These are phyloP conservation scores for Anisognathus igniventris DNA, from an alignment of 2,797 vertebrate species.

Conservation along the genomic window DNA sequence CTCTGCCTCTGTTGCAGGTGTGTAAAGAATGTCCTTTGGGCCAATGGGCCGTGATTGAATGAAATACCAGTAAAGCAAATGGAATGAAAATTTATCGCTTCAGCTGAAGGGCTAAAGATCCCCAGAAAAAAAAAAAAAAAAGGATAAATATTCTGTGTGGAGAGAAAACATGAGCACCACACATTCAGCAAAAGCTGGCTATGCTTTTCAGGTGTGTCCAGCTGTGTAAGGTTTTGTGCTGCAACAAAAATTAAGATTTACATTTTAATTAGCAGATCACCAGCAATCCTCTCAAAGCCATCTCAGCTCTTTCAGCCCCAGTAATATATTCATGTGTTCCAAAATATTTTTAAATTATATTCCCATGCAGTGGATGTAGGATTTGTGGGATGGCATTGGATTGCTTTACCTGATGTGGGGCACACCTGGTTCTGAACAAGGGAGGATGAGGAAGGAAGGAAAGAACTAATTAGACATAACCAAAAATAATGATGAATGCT, in stretches of 20 bases:
- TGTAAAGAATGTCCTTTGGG: background rate
- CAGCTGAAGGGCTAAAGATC: background rate
- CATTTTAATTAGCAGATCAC: background rate
- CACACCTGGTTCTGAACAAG: background rate
- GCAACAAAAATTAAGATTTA: background rate
- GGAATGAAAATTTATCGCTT: background rate
- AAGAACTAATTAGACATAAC: background rate
- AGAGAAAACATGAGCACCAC: background rate
- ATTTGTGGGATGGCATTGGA: background rate
- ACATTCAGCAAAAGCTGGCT: background rate
- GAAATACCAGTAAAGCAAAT: background rate
- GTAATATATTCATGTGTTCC: background rate
- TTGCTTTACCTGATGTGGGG: background rate
- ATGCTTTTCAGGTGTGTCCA: background rate
- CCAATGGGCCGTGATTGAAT: background rate
- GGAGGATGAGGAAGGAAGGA: background rate
- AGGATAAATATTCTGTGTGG: background rate
- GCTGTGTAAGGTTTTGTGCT: background rate
- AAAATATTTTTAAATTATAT: background rate
- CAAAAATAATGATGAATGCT: background rate
- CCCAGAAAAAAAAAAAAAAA: background rate
- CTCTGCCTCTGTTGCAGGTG: background rate
- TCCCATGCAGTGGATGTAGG: background rate
- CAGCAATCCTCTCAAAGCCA: background rate
- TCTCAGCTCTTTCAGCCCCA: fast-evolving